Percentiles rank a stretch among this genome's conserved stretches.
Evolutionary conservation across 1,140 invertebrate genomes (phyloP).

Genomic region (Cardiocondyla obscurior): DNA sequence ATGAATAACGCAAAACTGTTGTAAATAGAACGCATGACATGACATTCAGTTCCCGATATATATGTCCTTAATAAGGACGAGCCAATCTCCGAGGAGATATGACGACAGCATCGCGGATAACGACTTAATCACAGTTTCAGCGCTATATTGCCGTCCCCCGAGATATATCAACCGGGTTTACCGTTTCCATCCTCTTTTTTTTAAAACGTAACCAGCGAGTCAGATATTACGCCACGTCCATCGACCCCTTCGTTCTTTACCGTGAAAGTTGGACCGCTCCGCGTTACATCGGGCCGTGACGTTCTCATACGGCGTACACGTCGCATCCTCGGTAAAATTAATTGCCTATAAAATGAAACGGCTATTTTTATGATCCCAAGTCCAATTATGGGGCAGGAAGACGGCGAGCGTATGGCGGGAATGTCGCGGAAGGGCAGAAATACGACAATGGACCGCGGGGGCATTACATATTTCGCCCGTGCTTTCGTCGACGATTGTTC

Average conservation of each 20-base stretch:
- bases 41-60: background rate
- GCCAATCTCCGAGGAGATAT: background rate
- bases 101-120: background rate
- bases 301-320: constrained; percentile 43
- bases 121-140: constrained; percentile 19
- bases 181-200: background rate
- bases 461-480: constrained; percentile 34
- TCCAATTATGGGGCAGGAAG: constrained; percentile 68
- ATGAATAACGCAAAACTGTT: background rate
- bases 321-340: constrained; percentile 73
- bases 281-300: constrained; percentile 17
- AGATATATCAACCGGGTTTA: constrained; percentile 4
- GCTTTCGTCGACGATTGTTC: constrained; percentile 25
- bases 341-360: constrained; percentile 77
- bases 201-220: background rate
- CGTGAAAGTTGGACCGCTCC: background rate
- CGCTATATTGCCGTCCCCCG: background rate
- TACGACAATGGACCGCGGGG: background rate
- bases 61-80: background rate
- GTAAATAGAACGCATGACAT: background rate
- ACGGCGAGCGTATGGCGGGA: background rate
- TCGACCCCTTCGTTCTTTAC: background rate
- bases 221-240: background rate
- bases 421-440: background rate
- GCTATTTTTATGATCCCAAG: constrained; percentile 74